Evolutionary conservation across 1,140 invertebrate genomes (phyloP).

Genomic region (Drosophila nebulosa): DNA sequence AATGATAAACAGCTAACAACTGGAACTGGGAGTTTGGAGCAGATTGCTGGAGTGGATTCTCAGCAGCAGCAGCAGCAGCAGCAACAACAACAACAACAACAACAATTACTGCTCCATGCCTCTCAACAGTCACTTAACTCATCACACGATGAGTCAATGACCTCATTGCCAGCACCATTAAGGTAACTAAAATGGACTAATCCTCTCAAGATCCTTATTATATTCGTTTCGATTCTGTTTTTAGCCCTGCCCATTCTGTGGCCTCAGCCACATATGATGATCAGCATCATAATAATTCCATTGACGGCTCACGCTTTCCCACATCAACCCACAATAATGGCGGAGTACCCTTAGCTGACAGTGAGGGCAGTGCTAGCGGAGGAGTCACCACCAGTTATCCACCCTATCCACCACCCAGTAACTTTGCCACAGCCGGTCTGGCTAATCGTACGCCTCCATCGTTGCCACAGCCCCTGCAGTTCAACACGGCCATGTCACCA

Average conservation of each 20-base stretch:
- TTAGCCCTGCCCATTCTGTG: slow-evolving; percentile 76
- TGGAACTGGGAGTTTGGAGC: slow-evolving; percentile 34
- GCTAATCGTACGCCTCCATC: slow-evolving; percentile 14
- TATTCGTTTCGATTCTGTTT: slow-evolving; percentile 17
- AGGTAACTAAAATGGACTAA: slow-evolving; percentile 54
- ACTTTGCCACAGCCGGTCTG: slow-evolving; percentile 31
- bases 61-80: slow-evolving; percentile 42
- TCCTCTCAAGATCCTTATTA: slow-evolving; percentile 11
- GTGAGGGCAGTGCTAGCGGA: slow-evolving; percentile 9
- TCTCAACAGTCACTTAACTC: slow-evolving; percentile 80
- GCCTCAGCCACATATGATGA: slow-evolving; percentile 76
- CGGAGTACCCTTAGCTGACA: slow-evolving; percentile 2
- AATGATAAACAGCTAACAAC: slow-evolving; percentile 39
- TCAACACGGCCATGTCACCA: slow-evolving; percentile 52
- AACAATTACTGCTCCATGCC: slow-evolving; percentile 66
- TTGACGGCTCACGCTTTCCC: slow-evolving; percentile 69
- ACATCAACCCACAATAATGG: slow-evolving; percentile 43
- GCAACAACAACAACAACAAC: slow-evolving; percentile 47
- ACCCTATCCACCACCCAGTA: slow-evolving; percentile 34
- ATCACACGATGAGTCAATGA: slow-evolving; percentile 81
- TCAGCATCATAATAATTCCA: slow-evolving; percentile 72
- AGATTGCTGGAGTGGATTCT: slow-evolving; percentile 22
- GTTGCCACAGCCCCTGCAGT: slow-evolving; percentile 44
- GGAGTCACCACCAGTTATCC: slow-evolving; percentile 20
- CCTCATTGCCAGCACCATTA: slow-evolving; percentile 73